phyloP scores from a whole-genome alignment of 2,888 invertebrate genomes.

The Dugesia japonica region DNA sequence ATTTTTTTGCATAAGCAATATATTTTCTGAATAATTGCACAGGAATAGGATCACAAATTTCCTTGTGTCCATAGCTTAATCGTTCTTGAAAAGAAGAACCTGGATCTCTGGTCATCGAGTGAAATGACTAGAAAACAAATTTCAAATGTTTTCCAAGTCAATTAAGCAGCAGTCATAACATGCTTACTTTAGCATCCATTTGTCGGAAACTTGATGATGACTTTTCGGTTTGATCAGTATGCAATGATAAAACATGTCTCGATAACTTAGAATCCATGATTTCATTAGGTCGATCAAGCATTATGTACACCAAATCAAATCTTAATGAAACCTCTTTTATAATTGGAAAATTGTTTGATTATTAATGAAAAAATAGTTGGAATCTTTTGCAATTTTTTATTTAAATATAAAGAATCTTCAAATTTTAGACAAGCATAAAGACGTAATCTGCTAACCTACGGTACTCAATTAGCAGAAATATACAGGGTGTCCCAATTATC shows the following conservation, averaged over 20 bases:
- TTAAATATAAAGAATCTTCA: too few species aligned
- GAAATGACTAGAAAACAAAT: background rate
- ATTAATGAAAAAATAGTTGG: too few species aligned
- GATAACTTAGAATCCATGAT: constrained; percentile 62
- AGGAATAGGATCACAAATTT: constrained; percentile 56
- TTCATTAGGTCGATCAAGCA: constrained; percentile 69
- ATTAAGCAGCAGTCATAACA: too few species aligned
- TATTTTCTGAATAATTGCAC: constrained; percentile 67
- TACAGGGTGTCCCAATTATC: too few species aligned
- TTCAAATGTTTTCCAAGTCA: too few species aligned
- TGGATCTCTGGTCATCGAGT: background rate
- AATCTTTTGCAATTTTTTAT: too few species aligned
- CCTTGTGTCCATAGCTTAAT: constrained; percentile 11
- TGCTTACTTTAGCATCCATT: background rate
- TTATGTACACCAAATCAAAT: constrained; percentile 76
- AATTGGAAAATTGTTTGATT: too few species aligned
- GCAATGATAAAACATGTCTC: constrained; percentile 66
- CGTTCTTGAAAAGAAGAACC: background rate
- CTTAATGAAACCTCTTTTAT: constrained; percentile 44
- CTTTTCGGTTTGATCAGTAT: constrained; percentile 37
- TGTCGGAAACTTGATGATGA: background rate
- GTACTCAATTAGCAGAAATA: too few species aligned
- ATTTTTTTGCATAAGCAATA: constrained; percentile 72
- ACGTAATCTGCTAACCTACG: too few species aligned
- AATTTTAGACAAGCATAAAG: too few species aligned